Conservation (phyloP, 2,113 vertebrate genomes). For the Crotalus tigris region DNA sequence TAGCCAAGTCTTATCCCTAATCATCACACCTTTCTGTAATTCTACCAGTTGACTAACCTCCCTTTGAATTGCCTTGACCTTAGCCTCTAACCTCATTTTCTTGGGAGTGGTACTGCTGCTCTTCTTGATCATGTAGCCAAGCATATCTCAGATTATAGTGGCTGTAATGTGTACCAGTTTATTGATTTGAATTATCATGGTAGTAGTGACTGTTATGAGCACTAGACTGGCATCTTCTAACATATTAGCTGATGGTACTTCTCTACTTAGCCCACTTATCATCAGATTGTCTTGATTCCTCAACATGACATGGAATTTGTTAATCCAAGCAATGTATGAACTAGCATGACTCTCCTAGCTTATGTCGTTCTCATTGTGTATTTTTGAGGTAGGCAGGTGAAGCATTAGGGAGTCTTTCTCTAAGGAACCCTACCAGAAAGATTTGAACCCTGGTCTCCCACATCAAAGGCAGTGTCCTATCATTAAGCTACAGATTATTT, state of each 20-base stretch:
- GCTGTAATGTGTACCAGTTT: not conserved
- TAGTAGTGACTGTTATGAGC: not conserved
- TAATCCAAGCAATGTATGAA: not conserved
- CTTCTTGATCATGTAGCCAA: not conserved
- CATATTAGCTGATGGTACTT: not conserved
- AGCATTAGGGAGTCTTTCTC: not conserved
- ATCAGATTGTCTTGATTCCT: not conserved
- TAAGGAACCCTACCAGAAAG: not conserved
- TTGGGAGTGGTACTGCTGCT: not conserved
- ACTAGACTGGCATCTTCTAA: not conserved
- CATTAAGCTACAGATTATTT: not conserved
- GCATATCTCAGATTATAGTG: not conserved
- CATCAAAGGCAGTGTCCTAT: not conserved
- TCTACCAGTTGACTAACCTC: not conserved
- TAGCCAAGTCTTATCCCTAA: not conserved
- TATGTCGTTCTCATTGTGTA: not conserved
- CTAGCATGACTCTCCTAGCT: not conserved
- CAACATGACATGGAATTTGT: not conserved
- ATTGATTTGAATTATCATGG: not conserved
- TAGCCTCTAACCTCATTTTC: not conserved
- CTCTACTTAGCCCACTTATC: not conserved
- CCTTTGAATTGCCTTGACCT: not conserved
- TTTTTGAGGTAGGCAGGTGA: not conserved
- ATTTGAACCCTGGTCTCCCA: not conserved
- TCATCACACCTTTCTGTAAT: not conserved